Percentiles rank a stretch among this genome's conserved stretches.
Conservation (phyloP, 2,113 vertebrate genomes). For the Montifringilla adamsi region DNA sequence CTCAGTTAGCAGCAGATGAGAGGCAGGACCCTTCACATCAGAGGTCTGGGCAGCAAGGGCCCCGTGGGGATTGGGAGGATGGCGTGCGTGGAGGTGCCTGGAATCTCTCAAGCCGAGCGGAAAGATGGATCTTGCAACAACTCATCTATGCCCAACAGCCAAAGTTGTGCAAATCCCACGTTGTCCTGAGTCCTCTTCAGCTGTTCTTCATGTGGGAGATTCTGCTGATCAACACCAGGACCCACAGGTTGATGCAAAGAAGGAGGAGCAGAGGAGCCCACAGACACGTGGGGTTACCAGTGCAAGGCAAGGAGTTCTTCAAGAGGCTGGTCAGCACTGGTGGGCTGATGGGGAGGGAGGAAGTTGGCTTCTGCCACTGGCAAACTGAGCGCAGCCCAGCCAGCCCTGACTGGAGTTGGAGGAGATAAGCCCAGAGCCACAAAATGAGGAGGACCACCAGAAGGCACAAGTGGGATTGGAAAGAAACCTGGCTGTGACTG, state of each 20-base stretch:
- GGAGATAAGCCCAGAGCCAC: not conserved
- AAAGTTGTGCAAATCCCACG: not conserved
- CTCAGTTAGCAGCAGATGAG: not conserved
- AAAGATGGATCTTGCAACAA: not conserved
- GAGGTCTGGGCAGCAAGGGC: not conserved
- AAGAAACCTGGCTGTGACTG: not conserved
- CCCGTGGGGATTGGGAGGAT: not conserved
- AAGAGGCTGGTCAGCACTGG: not conserved
- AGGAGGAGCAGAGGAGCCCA: not conserved
- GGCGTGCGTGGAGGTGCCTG: not conserved
- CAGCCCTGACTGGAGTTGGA: not conserved
- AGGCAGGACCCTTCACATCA: not conserved
- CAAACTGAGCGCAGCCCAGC: not conserved
- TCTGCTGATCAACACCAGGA: not conserved
- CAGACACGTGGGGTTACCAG: fast-evolving
- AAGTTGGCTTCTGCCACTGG: not conserved
- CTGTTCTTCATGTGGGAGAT: not conserved
- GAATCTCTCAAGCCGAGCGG: not conserved
- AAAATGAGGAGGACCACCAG: not conserved
- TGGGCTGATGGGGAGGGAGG: not conserved
- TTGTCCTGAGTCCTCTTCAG: not conserved
- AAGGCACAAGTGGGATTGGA: not conserved
- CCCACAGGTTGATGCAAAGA: fast-evolving
- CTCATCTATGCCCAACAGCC: not conserved
- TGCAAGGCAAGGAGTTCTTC: not conserved